Evolutionary conservation across 2,888 invertebrate species (phyloP), one percentile per base, ranked within the genome.

Genomic region (Drosophila pseudotakahashii): DNA sequence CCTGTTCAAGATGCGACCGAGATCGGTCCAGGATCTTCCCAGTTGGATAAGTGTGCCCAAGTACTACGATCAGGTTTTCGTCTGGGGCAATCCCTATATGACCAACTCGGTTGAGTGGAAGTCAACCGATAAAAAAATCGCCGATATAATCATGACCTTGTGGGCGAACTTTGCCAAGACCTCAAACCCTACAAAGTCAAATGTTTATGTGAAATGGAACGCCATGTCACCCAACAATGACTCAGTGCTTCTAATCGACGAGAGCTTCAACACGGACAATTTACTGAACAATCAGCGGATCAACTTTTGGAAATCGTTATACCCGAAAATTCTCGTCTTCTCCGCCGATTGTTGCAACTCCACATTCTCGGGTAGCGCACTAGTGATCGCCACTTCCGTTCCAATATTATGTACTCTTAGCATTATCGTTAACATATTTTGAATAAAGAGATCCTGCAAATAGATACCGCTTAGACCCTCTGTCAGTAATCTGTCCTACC

Each of bases 271-370:
- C 72, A 96, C 96, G 95, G 95, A 95, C 79, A 94, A 95, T 77
- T 91, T 94, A 0, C 93, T 96, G 34, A 95, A 96, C 91, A 96
- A 96, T 85, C 95, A 95, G 86, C 94, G 96, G 23, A 94, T 96
- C 74, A 95, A 95, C 73, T 97, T 97, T 92, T 97, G 97, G 97
- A 96, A 96, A 79, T 94, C 95, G 71, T 96, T 96, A 90, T 97
- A 96, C 89, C 97, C 97, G 0, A 95, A 94, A 91, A 94, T 97
- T 42, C 92, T 96, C 11, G 94, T 94, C 82, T 94, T 95, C 72
- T 95, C 96, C 0, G 94, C 94, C 4, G 94, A 95, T 84, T 97
- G 97, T 89, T 97, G 97, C 85, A 96, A 96, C 89, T 93, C 93
- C 69, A 91, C 91, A 14, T 90, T 90, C 68, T 69, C 71, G 34